A percentile compares a stretch with the other conserved stretches of the same genome.
Conservation (phyloP, 2,888 invertebrate genomes). For the Bellardia bayeri region DNA sequence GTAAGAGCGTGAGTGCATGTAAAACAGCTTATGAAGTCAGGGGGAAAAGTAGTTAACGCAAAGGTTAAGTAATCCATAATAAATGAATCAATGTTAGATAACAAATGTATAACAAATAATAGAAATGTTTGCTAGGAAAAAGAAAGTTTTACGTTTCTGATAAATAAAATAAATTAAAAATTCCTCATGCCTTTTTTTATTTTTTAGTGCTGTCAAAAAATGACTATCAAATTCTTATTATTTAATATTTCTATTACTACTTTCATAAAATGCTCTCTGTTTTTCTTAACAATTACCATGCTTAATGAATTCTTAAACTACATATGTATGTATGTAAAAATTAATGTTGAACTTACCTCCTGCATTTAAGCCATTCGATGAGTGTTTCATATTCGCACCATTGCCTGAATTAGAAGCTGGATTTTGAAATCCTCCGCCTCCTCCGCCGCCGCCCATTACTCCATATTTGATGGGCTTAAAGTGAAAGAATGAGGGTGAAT, state of each 20-base stretch:
- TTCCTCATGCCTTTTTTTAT: not conserved
- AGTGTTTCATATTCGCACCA: constrained; percentile 85
- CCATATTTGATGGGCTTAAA: constrained; percentile 94
- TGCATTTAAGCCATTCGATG: constrained; percentile 82
- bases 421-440: constrained; percentile 83
- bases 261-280: constrained; percentile 36
- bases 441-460: constrained; percentile 85
- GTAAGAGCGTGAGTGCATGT: constrained; percentile 1
- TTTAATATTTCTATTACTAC: too few relatives aligned
- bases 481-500: constrained; percentile 96
- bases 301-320: constrained; percentile 6
- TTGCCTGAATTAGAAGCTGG: constrained; percentile 83
- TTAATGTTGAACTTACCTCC: constrained; percentile 79
- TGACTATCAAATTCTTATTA: not conserved
- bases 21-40: not conserved
- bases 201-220: not conserved
- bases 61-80: constrained; percentile 46
- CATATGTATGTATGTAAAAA: not conserved
- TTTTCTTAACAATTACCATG: constrained; percentile 31
- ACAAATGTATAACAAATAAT: not conserved
- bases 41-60: not conserved
- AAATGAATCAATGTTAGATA: constrained; percentile 36
- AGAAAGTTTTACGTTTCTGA: constrained; percentile 27
- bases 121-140: not conserved
- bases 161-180: not conserved